Percentiles rank a stretch among this genome's conserved stretches.
Evolutionary conservation across 2,888 invertebrate species (phyloP).

Genomic region (Agrochola macilenta): DNA sequence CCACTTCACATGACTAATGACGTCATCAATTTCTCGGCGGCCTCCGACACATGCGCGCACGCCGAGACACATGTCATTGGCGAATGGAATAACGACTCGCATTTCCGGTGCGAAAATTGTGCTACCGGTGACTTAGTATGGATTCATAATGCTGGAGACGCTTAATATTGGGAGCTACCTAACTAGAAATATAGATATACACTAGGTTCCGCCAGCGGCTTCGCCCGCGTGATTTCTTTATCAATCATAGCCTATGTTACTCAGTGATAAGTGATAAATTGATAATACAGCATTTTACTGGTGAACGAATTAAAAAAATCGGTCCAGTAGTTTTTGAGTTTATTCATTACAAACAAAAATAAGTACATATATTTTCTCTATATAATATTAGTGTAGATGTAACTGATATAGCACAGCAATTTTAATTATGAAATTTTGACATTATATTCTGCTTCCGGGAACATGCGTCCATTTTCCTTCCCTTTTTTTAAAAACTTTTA

Average conservation of each 20-base stretch:
- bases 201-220: neutral
- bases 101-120: conserved; percentile 82
- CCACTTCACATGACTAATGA: conserved; percentile 86
- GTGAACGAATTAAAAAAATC: too few species aligned
- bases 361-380: too few species aligned
- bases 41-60: conserved; percentile 81
- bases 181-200: neutral
- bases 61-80: conserved; percentile 84
- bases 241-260: too few species aligned
- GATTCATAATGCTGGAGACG: conserved; percentile 49
- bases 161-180: neutral
- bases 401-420: neutral
- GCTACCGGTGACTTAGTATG: conserved; percentile 58
- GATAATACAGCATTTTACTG: too few species aligned
- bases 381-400: neutral
- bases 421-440: neutral
- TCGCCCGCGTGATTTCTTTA: too few species aligned
- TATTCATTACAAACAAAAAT: too few species aligned
- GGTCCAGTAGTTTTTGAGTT: too few species aligned
- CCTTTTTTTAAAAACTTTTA: neutral
- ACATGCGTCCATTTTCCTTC: neutral
- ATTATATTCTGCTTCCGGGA: neutral
- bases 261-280: too few species aligned
- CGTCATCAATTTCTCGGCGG: conserved; percentile 86
- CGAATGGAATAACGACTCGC: conserved; percentile 79